A percentile compares a stretch with the other conserved stretches of the same genome.
Conservation (phyloP, 1,140 invertebrate species). For the Platorchestia sp. region DNA sequence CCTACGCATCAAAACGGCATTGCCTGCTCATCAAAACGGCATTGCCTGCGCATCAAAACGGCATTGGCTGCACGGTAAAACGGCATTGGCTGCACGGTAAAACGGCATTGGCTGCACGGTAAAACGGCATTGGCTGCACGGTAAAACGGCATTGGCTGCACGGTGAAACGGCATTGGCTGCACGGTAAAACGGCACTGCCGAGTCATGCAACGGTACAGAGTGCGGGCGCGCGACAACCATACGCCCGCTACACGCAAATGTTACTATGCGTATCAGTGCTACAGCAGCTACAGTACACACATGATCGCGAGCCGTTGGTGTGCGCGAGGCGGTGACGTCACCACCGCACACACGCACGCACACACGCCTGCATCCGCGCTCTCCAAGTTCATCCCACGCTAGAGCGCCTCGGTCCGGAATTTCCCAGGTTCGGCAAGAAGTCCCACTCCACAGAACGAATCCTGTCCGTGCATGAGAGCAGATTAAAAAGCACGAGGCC, state of each 20-base stretch:
- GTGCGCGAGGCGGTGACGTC: not conserved
- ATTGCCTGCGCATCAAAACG: not conserved
- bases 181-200: not conserved
- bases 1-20: no score
- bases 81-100: no score
- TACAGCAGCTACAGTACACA: no score
- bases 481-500: not conserved
- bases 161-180: no score
- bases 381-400: slow-evolving; percentile 8
- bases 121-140: no score
- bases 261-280: not conserved
- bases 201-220: not conserved
- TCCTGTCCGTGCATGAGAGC: not conserved
- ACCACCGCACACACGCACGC: not conserved
- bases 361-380: not conserved
- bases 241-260: not conserved
- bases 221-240: not conserved
- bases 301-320: no score
- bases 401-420: not conserved
- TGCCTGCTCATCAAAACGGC: no score
- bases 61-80: no score
- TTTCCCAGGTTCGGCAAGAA: slow-evolving; percentile 28
- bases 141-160: no score
- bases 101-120: no score
- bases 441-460: slow-evolving; percentile 12